Percentiles rank a stretch among this genome's conserved stretches.
phyloP scores from a whole-genome alignment of 2,797 vertebrate species.

The Schizopygopsis malacanthus region DNA sequence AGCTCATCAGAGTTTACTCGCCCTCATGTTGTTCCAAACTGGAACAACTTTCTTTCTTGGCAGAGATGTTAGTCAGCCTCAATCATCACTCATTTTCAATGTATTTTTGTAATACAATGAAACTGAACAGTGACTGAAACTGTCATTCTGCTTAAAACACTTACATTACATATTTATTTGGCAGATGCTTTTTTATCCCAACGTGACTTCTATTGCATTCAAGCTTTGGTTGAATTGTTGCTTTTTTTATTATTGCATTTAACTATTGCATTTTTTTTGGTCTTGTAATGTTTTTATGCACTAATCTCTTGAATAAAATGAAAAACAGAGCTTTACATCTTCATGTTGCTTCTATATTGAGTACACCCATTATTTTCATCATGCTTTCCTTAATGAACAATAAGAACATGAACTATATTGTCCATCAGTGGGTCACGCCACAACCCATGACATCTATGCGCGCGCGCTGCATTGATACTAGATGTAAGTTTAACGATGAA shows the following conservation, averaged over 20 bases:
- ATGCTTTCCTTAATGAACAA: slow-evolving; percentile 19
- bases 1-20: neutral
- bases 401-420: neutral
- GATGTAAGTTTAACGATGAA: neutral
- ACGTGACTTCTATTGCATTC: no score
- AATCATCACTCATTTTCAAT: neutral
- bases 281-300: no score
- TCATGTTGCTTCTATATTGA: no score
- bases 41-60: neutral
- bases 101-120: neutral
- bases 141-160: neutral
- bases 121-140: neutral
- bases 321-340: no score
- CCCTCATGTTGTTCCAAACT: neutral
- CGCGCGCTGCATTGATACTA: neutral
- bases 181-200: neutral
- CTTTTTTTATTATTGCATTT: no score
- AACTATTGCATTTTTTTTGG: neutral
- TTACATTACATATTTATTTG: neutral
- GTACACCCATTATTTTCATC: neutral
- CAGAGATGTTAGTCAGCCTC: neutral
- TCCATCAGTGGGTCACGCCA: neutral
- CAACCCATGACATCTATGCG: neutral
- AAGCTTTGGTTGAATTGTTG: no score
- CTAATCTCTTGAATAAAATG: no score